These are phyloP conservation scores for Leptarthrus brevirostris DNA, from an alignment of 2,888 invertebrate genomes.

Conservation along the genomic window DNA sequence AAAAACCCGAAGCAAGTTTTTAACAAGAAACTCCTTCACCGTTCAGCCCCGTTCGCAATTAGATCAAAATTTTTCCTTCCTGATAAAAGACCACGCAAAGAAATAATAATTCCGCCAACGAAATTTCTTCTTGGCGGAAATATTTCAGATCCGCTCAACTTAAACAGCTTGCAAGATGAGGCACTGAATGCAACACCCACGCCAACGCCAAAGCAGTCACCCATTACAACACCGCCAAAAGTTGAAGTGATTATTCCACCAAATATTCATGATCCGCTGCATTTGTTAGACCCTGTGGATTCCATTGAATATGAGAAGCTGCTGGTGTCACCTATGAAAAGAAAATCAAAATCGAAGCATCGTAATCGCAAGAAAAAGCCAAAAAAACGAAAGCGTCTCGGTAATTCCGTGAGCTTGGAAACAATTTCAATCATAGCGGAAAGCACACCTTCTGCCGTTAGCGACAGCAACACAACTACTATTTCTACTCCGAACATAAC, in stretches of 20 bases:
- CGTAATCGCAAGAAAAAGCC: slow-evolving; percentile 77
- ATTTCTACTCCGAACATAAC: neutral
- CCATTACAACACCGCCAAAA: slow-evolving; percentile 70
- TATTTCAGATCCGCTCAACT: slow-evolving; percentile 93
- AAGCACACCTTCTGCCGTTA: neutral
- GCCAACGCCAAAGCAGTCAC: slow-evolving; percentile 84
- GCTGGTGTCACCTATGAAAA: slow-evolving; percentile 77
- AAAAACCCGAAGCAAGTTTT: slow-evolving; percentile 48
- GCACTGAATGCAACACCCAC: slow-evolving; percentile 88
- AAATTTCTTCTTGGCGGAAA: slow-evolving; percentile 95
- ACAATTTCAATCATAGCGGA: slow-evolving; percentile 7
- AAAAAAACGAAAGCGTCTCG: slow-evolving; percentile 64
- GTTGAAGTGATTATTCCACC: slow-evolving; percentile 93
- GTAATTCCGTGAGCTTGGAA: slow-evolving; percentile 48
- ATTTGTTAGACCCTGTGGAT: slow-evolving; percentile 82
- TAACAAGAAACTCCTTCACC: slow-evolving; percentile 40
- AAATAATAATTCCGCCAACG: slow-evolving; percentile 86
- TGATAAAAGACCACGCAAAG: slow-evolving; percentile 79
- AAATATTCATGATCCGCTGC: slow-evolving; percentile 91
- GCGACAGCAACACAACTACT: neutral
- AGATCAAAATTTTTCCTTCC: slow-evolving; percentile 79
- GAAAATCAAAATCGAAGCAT: slow-evolving; percentile 68
- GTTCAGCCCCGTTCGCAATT: slow-evolving; percentile 53
- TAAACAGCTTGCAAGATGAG: slow-evolving; percentile 89
- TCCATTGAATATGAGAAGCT: slow-evolving; percentile 86